phyloP scores from a whole-genome alignment of 2,888 invertebrate genomes.

The Cataglyphis livida region DNA sequence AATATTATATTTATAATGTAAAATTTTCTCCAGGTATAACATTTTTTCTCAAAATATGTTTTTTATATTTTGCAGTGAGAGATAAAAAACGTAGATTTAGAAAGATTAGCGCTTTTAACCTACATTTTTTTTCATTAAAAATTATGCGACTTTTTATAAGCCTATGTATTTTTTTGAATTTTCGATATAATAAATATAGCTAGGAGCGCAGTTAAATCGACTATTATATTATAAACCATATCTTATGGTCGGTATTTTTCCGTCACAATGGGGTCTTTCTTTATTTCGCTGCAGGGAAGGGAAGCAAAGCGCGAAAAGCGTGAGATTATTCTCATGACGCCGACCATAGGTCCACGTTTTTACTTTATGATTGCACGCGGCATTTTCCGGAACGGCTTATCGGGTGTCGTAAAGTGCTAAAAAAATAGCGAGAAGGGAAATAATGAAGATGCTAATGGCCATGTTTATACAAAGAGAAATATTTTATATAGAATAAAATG shows the following conservation, averaged over 20 bases:
- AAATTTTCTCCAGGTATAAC: neutral
- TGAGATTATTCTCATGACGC: constrained; percentile 61
- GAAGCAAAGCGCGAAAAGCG: constrained; percentile 14
- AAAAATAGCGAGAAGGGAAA: constrained; percentile 27
- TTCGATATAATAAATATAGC: neutral
- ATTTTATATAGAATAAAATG: neutral
- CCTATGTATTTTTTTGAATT: neutral
- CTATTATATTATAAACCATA: constrained; percentile 15
- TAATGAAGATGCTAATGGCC: constrained; percentile 29
- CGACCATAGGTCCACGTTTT: constrained; percentile 59
- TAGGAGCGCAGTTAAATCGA: neutral
- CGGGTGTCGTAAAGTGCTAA: constrained; percentile 16
- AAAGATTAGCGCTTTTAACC: neutral
- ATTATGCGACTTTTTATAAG: neutral
- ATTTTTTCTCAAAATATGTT: neutral
- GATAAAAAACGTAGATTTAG: neutral
- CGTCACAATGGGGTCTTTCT: constrained; percentile 11
- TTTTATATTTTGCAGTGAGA: neutral
- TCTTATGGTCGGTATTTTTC: constrained; percentile 15
- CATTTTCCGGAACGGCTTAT: constrained; percentile 59
- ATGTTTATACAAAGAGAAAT: neutral
- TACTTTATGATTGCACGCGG: constrained; percentile 59
- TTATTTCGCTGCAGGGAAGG: constrained; percentile 37
- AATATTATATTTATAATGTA: neutral
- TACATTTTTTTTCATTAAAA: neutral